Evolutionary conservation across 1,140 invertebrate species (phyloP), one percentile per base, ranked within the genome.

Genomic region (Micrasema longulum): DNA sequence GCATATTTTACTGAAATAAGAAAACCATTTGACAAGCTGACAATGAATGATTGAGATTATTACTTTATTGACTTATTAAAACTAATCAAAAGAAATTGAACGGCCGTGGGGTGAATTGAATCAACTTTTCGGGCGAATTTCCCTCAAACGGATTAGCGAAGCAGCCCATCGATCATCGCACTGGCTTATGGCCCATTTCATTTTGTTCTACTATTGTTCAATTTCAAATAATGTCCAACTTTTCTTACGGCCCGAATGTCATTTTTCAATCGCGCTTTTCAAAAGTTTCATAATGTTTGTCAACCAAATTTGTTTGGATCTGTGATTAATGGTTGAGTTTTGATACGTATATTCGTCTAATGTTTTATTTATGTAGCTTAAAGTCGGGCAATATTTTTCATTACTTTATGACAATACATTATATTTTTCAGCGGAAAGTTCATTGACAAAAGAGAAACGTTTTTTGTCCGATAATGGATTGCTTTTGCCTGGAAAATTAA

Each of bases 191-290:
- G 53, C 53, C 14, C 53, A 57, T 57, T 57, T 57, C 53, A 38
- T n/a, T 38, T 57, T 57, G 53, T 57, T 57, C 20, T 57, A 9
- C 2, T 57, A 57, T 57, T 57, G 53, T 57, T 57, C 23, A 38
- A 57, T 57, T 36, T 57, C 31, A 57, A 57, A 38, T 57, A 36
- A 57, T 57, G 26, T 57, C 53, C 3, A 57, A 57, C 53, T 57
- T 57, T 57, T 14, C 53, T 57, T 35, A 3, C n/a, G 36, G 31
- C 23, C 36, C 36, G 23, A 31, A 7, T 57, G 53, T 57, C 31
- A 57, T 57, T 57, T 57, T 57, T 57, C 53, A 57, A 57, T 57
- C 53, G 23, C 14, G 31, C 31, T 11, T 16, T 57, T 57, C 16
- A 57, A 31, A 35, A 57, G n/a, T 10, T 57, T 57, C 12, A 35